Evolutionary conservation across 2,888 invertebrate genomes (phyloP).

Genomic region (Ptychoptera contaminata): DNA sequence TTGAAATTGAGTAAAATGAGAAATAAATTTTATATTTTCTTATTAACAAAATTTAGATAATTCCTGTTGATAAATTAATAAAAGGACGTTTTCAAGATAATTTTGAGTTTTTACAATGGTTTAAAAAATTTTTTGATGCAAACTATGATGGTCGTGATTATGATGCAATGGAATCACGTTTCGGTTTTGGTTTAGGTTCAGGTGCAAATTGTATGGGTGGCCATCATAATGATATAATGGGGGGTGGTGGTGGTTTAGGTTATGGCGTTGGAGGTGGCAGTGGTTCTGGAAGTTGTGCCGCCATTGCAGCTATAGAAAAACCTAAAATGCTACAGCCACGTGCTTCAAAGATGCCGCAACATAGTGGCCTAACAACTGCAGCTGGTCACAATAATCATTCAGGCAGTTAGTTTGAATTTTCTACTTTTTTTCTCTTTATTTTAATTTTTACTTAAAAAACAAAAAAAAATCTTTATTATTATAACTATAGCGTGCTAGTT

Average conservation of each 20-base stretch:
- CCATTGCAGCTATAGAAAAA: slow-evolving; percentile 15
- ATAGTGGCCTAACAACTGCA: background rate
- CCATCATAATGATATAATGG: slow-evolving; percentile 15
- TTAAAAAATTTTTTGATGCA: slow-evolving; percentile 99
- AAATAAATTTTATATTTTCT: background rate
- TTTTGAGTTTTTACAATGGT: slow-evolving; percentile 99
- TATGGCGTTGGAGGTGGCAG: slow-evolving; percentile 18
- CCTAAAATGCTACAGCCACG: slow-evolving; percentile 24
- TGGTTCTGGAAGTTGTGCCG: slow-evolving; percentile 9
- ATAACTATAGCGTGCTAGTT: too few species aligned
- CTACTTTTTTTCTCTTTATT: too few species aligned
- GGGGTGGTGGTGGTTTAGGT: slow-evolving; percentile 13
- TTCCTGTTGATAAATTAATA: slow-evolving; percentile 97
- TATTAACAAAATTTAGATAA: slow-evolving; percentile 53
- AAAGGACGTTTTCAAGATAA: slow-evolving; percentile 99
- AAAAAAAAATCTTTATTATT: slow-evolving; percentile 1
- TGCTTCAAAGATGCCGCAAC: slow-evolving; percentile 9
- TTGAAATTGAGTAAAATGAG: background rate
- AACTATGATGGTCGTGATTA: slow-evolving; percentile 98
- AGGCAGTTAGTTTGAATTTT: slow-evolving; percentile 12
- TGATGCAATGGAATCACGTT: slow-evolving; percentile 78
- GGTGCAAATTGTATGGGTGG: slow-evolving; percentile 31
- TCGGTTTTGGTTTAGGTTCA: slow-evolving; percentile 64
- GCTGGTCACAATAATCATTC: slow-evolving; percentile 2
- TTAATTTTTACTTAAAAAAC: background rate